phyloP scores from a whole-genome alignment of 2,888 invertebrate genomes.

The Brenthis ino region DNA sequence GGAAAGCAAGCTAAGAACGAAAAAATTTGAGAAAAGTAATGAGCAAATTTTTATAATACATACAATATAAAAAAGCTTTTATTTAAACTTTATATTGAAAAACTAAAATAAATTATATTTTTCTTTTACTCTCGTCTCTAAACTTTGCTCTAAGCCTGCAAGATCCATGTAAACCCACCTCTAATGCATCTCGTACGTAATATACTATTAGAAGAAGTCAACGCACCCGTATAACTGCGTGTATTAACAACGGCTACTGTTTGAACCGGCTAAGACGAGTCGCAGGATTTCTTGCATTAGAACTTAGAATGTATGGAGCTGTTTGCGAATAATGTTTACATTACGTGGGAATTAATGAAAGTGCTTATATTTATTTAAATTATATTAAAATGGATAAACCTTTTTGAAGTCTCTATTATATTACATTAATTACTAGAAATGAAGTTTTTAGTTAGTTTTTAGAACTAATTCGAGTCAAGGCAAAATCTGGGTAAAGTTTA shows the following conservation, averaged over 20 bases:
- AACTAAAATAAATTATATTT: no score
- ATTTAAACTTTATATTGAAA: no score
- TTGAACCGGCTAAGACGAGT: constrained; percentile 50
- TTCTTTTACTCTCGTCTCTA: no score
- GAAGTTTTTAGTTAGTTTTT: no score
- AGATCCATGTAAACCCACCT: constrained; percentile 54
- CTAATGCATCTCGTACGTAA: constrained; percentile 61
- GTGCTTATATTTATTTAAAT: background rate
- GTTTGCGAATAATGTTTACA: constrained; percentile 20
- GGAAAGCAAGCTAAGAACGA: no score
- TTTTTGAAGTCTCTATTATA: background rate
- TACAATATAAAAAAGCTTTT: no score
- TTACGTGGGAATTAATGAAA: constrained; percentile 4
- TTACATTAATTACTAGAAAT: no score
- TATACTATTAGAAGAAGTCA: constrained; percentile 78
- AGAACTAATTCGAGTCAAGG: no score
- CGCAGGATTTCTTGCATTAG: constrained; percentile 45
- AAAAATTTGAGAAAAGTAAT: no score
- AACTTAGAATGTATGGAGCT: constrained; percentile 14
- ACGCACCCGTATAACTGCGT: constrained; percentile 66
- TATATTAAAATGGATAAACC: background rate
- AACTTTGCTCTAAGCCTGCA: background rate
- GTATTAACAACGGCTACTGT: constrained; percentile 78
- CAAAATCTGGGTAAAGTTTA: no score
- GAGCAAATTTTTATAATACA: no score